Conservation (phyloP, 2,888 invertebrate species). For the Asteroscopus sphinx region DNA sequence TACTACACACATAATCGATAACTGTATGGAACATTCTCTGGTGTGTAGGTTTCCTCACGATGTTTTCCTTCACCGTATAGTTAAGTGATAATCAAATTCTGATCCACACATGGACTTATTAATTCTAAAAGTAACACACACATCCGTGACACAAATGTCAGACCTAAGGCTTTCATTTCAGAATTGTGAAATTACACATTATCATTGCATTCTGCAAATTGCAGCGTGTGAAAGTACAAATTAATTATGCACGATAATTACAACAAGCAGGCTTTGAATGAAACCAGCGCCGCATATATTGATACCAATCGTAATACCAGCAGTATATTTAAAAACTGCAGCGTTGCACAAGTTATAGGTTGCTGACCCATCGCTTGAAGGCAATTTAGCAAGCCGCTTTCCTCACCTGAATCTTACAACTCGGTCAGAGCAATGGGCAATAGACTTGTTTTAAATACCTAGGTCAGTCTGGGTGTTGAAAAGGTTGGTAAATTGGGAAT, state of each 20-base stretch:
- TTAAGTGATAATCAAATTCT: too few relatives aligned
- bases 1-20: too few relatives aligned
- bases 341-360: constrained; percentile 38
- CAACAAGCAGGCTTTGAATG: constrained; percentile 34
- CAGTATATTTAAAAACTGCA: constrained; percentile 50
- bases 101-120: too few relatives aligned
- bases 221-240: constrained; percentile 35
- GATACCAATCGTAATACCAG: constrained; percentile 49
- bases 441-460: constrained; percentile 30
- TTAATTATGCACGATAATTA: constrained; percentile 45
- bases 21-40: too few relatives aligned
- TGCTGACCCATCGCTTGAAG: constrained; percentile 53
- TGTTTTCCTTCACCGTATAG: too few relatives aligned
- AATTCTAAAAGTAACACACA: too few relatives aligned
- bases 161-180: too few relatives aligned
- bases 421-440: constrained; percentile 8
- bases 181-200: constrained; percentile 16
- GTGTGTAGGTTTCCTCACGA: too few relatives aligned
- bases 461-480: constrained; percentile 29
- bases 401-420: constrained; percentile 42
- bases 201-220: constrained; percentile 12
- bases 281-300: constrained; percentile 47
- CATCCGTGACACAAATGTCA: too few relatives aligned
- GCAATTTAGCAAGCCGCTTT: constrained; percentile 46
- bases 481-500: too few relatives aligned